Conservation (phyloP, 2,113 vertebrate species). For the Eudyptes chrysolophus region DNA sequence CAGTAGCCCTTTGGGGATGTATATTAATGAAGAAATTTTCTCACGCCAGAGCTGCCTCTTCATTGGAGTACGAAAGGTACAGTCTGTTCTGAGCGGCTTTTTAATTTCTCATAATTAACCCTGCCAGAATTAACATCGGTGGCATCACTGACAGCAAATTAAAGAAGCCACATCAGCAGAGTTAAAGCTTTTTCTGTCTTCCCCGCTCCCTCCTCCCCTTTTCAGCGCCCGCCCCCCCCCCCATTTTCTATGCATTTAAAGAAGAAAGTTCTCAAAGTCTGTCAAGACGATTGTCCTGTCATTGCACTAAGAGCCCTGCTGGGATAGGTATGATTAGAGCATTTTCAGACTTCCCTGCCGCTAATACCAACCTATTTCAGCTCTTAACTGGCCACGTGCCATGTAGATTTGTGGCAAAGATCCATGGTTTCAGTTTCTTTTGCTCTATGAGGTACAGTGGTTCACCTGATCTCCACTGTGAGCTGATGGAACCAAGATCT, state of each 20-base stretch:
- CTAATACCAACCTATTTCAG: conserved; percentile 36
- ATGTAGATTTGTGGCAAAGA: conserved; percentile 43
- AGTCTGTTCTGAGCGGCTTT: conserved; percentile 75
- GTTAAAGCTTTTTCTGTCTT: conserved; percentile 23
- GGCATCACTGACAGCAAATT: conserved; percentile 69
- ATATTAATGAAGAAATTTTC: conserved; percentile 78
- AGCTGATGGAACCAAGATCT: conserved; percentile 31
- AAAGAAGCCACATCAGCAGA: conserved; percentile 56
- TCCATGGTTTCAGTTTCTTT: conserved; percentile 53
- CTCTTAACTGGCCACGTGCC: conserved; percentile 26
- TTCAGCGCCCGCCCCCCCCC: neutral
- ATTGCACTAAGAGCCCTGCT: conserved; percentile 22
- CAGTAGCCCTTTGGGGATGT: conserved; percentile 66
- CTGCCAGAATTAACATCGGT: conserved; percentile 72
- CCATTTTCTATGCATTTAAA: conserved; percentile 12
- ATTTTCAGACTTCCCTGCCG: conserved; percentile 34
- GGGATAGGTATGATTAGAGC: conserved; percentile 46
- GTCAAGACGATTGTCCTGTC: conserved; percentile 59
- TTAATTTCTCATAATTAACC: conserved; percentile 79
- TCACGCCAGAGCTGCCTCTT: conserved; percentile 65
- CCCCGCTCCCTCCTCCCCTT: neutral
- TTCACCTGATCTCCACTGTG: conserved; percentile 17
- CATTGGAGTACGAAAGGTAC: conserved; percentile 72
- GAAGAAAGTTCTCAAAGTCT: conserved; percentile 58
- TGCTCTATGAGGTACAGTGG: neutral